Evolutionary conservation across 2,113 vertebrate species (phyloP).

Genomic region (Mionectes macconnelli): DNA sequence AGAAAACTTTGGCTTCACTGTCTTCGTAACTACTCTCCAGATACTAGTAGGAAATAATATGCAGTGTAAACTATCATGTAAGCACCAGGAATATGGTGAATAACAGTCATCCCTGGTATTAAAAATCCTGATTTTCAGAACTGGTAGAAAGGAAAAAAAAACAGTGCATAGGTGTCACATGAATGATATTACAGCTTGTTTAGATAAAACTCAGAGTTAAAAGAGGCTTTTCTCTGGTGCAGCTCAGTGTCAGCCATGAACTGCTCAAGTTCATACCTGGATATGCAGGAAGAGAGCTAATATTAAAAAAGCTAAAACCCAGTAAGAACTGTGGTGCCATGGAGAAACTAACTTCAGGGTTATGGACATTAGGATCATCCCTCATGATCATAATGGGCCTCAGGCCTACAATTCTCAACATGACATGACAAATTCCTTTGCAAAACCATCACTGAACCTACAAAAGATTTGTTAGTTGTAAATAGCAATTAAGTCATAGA

Average conservation of each 20-base stretch:
- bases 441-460: conserved; percentile 7
- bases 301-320: neutral
- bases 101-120: neutral
- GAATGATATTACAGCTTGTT: neutral
- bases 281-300: neutral
- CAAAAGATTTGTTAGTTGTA: neutral
- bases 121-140: neutral
- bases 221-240: neutral
- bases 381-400: neutral
- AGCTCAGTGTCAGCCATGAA: neutral
- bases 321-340: neutral
- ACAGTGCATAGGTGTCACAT: neutral
- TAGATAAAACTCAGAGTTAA: neutral
- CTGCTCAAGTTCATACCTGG: neutral
- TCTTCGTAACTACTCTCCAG: neutral
- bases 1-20: neutral
- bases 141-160: neutral
- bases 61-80: neutral
- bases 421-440: conserved; percentile 2
- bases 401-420: neutral
- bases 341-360: neutral
- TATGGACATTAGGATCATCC: neutral
- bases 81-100: neutral
- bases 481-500: conserved; percentile 43
- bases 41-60: neutral